Conservation (phyloP, 1,140 invertebrate genomes). For the Leptonema lineaticorne region DNA sequence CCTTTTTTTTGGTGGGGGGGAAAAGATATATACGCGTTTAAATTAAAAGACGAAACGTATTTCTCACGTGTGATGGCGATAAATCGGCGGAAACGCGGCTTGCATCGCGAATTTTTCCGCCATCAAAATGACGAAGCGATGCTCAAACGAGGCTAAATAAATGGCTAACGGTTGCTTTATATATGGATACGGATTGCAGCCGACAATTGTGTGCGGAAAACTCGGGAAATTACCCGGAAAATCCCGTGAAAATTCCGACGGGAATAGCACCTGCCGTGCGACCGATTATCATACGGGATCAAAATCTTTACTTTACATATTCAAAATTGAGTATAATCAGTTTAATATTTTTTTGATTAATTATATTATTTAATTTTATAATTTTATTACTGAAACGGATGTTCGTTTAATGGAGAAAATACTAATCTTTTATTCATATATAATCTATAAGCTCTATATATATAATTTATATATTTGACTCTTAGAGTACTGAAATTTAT, state of each 20-base stretch:
- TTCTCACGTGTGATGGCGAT: slow-evolving; percentile 31
- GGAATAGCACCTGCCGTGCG: background rate
- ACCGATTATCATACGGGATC: background rate
- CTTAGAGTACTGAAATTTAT: too few relatives aligned
- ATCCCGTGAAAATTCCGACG: background rate
- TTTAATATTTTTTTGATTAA: too few relatives aligned
- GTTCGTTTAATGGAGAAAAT: too few relatives aligned
- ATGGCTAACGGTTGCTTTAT: slow-evolving; percentile 35
- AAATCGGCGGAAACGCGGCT: slow-evolving; percentile 34
- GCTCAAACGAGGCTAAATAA: slow-evolving; percentile 29
- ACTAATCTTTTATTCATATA: too few relatives aligned
- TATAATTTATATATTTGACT: too few relatives aligned
- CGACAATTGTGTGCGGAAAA: slow-evolving; percentile 15
- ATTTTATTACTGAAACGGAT: too few relatives aligned
- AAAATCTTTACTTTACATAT: too few relatives aligned
- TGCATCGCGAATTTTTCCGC: slow-evolving; percentile 37
- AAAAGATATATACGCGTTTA: background rate
- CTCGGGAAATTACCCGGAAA: slow-evolving; percentile 23
- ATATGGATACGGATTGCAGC: slow-evolving; percentile 39
- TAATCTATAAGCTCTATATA: too few relatives aligned
- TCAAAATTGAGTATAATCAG: too few relatives aligned
- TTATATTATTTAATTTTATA: too few relatives aligned
- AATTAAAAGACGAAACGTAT: slow-evolving; percentile 27
- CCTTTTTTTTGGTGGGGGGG: too few relatives aligned
- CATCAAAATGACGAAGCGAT: slow-evolving; percentile 19